Percentiles rank a stretch among this genome's conserved stretches.
These are phyloP conservation scores for Proteles cristata DNA, from an alignment of 2,113 vertebrate species.

Conservation along the genomic window DNA sequence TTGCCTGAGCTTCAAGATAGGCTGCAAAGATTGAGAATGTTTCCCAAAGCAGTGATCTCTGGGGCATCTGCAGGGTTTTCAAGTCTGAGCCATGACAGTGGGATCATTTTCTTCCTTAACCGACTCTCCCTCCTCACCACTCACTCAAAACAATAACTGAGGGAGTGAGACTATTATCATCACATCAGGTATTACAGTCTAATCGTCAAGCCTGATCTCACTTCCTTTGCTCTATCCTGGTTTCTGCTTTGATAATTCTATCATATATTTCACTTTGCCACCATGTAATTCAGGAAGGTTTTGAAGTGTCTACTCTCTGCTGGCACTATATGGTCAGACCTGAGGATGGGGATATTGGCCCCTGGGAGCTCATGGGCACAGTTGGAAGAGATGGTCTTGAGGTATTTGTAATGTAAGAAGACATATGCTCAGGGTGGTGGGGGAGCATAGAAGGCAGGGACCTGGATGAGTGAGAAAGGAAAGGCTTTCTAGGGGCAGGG, in stretches of 20 bases:
- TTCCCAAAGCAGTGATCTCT: not conserved
- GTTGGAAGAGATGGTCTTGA: not conserved
- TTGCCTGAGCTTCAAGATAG: not conserved
- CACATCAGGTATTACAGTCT: not conserved
- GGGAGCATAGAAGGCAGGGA: not conserved
- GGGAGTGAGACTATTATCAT: not conserved
- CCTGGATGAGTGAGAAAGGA: not conserved
- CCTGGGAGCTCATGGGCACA: accelerated
- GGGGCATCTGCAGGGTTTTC: not conserved
- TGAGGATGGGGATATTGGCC: not conserved
- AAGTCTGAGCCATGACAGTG: not conserved
- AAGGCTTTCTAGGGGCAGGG: not conserved
- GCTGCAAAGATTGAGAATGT: not conserved
- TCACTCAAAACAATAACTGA: not conserved
- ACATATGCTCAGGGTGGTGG: not conserved
- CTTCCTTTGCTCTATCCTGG: not conserved
- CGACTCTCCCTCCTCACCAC: not conserved
- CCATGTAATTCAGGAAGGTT: not conserved
- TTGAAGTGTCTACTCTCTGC: not conserved
- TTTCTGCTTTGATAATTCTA: not conserved
- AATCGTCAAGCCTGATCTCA: not conserved
- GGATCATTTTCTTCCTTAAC: not conserved
- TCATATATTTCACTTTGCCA: not conserved
- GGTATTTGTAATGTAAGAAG: not conserved
- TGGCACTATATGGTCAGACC: not conserved